Evolutionary conservation across 2,113 vertebrate genomes (phyloP), one percentile per base, ranked within the genome.

Genomic region (Petroica traversi): DNA sequence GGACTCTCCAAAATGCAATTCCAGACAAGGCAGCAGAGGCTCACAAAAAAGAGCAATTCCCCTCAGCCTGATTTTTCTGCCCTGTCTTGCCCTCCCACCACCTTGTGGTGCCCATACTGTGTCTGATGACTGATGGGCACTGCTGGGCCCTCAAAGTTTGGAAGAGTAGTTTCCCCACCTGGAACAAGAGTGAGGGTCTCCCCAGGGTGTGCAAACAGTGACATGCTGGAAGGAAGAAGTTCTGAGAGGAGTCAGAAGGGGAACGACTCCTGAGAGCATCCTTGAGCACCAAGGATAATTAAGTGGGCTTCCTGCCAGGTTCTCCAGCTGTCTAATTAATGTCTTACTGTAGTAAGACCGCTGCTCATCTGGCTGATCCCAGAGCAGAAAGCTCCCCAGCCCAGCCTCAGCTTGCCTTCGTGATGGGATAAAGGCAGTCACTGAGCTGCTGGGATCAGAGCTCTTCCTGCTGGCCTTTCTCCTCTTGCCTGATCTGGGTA

Each of bases 321-420:
- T 79, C 66, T 89, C 93, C 94, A 96, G 96, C 83, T 97, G 93
- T 95, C 94, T 96, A 95, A 96, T 96, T 95, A 96, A 93, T 83
- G n/a, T n/a, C n/a, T n/a, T n/a, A n/a, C n/a, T n/a, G n/a, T n/a
- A 46, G 31, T 63, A 92, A 83, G 67, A 76, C 76, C 26, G 5
- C 64, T 68, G 72, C 23, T 96, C 62, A 63, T 90, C 89, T 89
- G 79, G 72, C 54, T 88, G 61, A 36, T 87, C 76, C 74, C 55
- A 48, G 64, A 22, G 68, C 12, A 71, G 76, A 48, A 51, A 75
- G 59, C 28, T 74, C 19, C 61, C 55, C 8, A 1, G 41, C 31
- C 88, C 20, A 28, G 63, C 14, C 36, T 78, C 31, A 4, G 26
- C 69, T 57, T 14, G 0, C 41, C 24, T 71, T n/a, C 78, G 63